Evolutionary conservation across 2,113 vertebrate genomes (phyloP).

Genomic region (Neolamprologus caudopunctatus): DNA sequence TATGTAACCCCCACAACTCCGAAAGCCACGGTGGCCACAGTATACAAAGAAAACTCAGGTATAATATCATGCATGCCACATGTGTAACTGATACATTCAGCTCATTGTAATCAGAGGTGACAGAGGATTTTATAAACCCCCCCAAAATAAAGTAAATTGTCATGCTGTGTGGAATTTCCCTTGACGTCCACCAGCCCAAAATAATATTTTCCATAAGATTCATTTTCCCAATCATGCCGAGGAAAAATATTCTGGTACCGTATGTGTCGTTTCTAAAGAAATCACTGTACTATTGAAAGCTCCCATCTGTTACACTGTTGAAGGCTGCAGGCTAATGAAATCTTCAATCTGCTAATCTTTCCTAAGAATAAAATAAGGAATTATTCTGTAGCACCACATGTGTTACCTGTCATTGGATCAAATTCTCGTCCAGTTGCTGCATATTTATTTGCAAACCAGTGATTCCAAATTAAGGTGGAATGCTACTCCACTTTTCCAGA

Average conservation of each 20-base stretch:
- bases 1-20: background rate
- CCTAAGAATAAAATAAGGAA: background rate
- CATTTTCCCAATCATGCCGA: constrained; percentile 51
- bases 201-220: constrained; percentile 75
- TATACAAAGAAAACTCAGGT: constrained; percentile 42
- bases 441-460: constrained; percentile 51
- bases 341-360: constrained; percentile 20
- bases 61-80: constrained; percentile 38
- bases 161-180: constrained; percentile 72
- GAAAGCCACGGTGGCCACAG: constrained; percentile 23
- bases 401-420: constrained; percentile 2
- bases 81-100: constrained; percentile 63
- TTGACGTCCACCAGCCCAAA: constrained; percentile 63
- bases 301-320: constrained; percentile 45
- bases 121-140: constrained; percentile 61
- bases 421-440: constrained; percentile 3
- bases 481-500: background rate
- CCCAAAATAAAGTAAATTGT: constrained; percentile 69
- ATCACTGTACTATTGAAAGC: constrained; percentile 50
- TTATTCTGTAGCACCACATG: constrained; percentile 23
- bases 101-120: constrained; percentile 73
- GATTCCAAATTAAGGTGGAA: constrained; percentile 25
- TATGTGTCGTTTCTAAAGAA: constrained; percentile 58
- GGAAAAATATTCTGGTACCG: constrained; percentile 55
- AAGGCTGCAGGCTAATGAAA: constrained; percentile 13